Conservation (phyloP, 1,140 invertebrate species). For the Drosophila melanogaster region DNA sequence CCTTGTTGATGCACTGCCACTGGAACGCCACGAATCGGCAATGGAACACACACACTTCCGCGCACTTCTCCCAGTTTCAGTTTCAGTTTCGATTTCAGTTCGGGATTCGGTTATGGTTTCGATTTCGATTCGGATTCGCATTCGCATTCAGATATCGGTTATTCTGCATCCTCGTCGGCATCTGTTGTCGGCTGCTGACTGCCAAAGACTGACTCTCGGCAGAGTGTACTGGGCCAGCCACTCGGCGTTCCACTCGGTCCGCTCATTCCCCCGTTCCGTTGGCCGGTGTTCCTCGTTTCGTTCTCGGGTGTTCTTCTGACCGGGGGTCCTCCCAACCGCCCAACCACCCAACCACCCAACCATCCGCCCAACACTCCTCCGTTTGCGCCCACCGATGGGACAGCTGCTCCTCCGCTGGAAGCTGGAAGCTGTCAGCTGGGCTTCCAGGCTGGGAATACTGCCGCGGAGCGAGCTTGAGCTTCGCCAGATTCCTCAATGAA, state of each 20-base stretch:
- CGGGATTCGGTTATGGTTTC: conserved; percentile 12
- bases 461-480: conserved; percentile 23
- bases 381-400: background rate
- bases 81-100: conserved; percentile 37
- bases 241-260: conserved; percentile 21
- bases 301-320: background rate
- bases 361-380: background rate
- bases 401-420: conserved; percentile 42
- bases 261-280: conserved; percentile 4
- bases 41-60: conserved; percentile 56
- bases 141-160: conserved; percentile 16
- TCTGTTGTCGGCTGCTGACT: conserved; percentile 72
- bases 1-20: conserved; percentile 55
- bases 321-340: background rate
- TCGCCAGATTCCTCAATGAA: conserved; percentile 62
- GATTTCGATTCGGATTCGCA: conserved; percentile 25
- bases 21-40: conserved; percentile 60
- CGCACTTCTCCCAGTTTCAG: conserved; percentile 49
- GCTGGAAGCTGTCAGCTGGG: conserved; percentile 17
- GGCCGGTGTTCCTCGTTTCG: background rate
- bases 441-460: conserved; percentile 29
- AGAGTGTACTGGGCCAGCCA: conserved; percentile 12
- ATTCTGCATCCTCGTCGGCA: conserved; percentile 62
- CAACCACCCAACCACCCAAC: background rate
- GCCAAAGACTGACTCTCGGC: conserved; percentile 26